Conservation (phyloP, 2,888 invertebrate species). For the Dicranocentrus wangi region DNA sequence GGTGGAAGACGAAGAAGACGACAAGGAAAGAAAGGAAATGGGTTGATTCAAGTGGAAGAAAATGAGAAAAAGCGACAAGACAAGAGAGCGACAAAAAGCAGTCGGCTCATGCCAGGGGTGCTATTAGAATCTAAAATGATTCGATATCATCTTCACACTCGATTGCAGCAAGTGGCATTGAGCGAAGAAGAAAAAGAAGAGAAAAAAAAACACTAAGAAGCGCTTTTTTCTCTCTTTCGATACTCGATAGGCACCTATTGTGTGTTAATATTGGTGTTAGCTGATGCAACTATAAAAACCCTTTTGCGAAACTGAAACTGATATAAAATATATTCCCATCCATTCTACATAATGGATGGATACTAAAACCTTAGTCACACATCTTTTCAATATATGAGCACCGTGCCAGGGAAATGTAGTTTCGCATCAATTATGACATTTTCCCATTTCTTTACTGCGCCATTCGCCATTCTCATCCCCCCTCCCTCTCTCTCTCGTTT, state of each 20-base stretch:
- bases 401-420: not conserved
- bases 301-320: no score
- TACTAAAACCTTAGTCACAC: no score
- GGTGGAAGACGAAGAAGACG: no score
- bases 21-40: not conserved
- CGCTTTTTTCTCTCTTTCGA: no score
- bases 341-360: no score
- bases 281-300: no score
- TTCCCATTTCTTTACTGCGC: constrained; percentile 13
- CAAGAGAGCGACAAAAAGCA: constrained; percentile 31
- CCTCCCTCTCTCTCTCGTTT: not conserved
- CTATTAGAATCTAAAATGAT: constrained; percentile 52
- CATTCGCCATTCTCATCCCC: not conserved
- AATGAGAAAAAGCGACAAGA: constrained; percentile 40
- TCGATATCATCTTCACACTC: constrained; percentile 41
- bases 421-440: not conserved
- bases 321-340: no score
- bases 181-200: not conserved
- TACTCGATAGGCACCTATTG: no score
- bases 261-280: no score
- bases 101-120: constrained; percentile 49
- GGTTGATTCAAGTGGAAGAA: constrained; percentile 43
- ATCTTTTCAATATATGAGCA: no score
- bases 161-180: not conserved
- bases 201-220: no score